Percentiles rank a stretch among this genome's conserved stretches.
Conservation (phyloP, 2,888 invertebrate genomes). For the Trissolcus japonicus region DNA sequence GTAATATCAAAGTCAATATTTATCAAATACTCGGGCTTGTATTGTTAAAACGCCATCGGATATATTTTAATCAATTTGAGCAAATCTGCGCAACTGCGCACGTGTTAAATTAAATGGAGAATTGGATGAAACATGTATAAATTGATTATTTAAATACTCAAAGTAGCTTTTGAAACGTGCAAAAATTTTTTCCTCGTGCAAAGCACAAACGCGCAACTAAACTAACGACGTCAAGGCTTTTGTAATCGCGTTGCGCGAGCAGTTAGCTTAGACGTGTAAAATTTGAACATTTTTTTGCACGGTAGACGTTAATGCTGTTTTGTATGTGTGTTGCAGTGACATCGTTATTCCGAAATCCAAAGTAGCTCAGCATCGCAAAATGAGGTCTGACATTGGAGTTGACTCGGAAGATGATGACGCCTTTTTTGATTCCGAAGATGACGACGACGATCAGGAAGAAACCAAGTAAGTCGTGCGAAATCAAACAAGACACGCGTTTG, state of each 20-base stretch:
- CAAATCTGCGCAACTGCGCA: too few relatives aligned
- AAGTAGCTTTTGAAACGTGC: constrained; percentile 5
- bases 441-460: constrained; percentile 81
- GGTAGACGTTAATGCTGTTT: constrained; percentile 12
- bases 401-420: constrained; percentile 82
- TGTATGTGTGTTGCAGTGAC: constrained; percentile 73
- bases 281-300: neutral
- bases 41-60: too few relatives aligned
- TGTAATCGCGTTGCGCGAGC: constrained; percentile 3
- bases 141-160: constrained; percentile 23
- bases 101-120: constrained; percentile 15
- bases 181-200: constrained; percentile 5
- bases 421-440: constrained; percentile 84
- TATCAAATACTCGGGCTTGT: too few relatives aligned
- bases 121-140: constrained; percentile 10
- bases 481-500: neutral
- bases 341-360: constrained; percentile 79
- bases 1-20: too few relatives aligned
- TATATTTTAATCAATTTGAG: too few relatives aligned
- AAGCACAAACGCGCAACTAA: constrained; percentile 6
- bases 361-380: constrained; percentile 77
- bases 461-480: constrained; percentile 68
- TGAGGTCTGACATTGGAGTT: constrained; percentile 76
- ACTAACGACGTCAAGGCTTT: constrained; percentile 6
- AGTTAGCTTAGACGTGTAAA: constrained; percentile 4